Evolutionary conservation across 2,113 vertebrate species (phyloP).

Genomic region (Pachyramphus minor): DNA sequence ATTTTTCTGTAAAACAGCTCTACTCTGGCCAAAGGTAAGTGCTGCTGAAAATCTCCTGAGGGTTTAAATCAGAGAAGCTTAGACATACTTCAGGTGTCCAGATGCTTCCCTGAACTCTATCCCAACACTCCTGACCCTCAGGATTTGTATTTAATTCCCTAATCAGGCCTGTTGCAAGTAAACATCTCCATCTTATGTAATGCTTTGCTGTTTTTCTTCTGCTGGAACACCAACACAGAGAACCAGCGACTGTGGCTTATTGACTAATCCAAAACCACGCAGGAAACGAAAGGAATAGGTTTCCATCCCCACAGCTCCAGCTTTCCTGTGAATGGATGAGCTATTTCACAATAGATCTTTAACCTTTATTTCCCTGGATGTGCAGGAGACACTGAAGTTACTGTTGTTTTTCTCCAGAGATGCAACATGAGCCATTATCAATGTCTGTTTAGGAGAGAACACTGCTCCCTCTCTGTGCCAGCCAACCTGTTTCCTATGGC

Average conservation of each 20-base stretch:
- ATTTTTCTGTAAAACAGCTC: background rate
- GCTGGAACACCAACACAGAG: background rate
- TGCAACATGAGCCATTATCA: background rate
- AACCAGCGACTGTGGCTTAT: background rate
- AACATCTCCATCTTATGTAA: background rate
- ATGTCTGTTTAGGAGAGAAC: background rate
- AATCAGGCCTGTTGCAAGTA: background rate
- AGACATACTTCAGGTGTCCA: background rate
- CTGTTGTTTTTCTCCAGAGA: background rate
- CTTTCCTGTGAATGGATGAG: conserved; percentile 29
- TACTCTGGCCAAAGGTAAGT: background rate
- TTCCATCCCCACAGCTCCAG: background rate
- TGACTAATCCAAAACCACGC: conserved; percentile 10
- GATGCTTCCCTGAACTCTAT: background rate
- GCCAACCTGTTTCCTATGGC: background rate
- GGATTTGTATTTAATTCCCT: background rate
- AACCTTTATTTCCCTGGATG: background rate
- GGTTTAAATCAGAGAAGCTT: background rate
- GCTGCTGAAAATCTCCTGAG: background rate
- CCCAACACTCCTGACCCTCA: background rate
- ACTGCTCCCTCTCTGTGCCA: rapidly evolving
- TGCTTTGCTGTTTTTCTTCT: background rate
- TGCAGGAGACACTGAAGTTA: background rate
- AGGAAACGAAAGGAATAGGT: conserved; percentile 4
- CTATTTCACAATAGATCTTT: conserved; percentile 23